These are phyloP conservation scores for Phengaris alcon DNA, from an alignment of 2,888 invertebrate species.

Conservation along the genomic window DNA sequence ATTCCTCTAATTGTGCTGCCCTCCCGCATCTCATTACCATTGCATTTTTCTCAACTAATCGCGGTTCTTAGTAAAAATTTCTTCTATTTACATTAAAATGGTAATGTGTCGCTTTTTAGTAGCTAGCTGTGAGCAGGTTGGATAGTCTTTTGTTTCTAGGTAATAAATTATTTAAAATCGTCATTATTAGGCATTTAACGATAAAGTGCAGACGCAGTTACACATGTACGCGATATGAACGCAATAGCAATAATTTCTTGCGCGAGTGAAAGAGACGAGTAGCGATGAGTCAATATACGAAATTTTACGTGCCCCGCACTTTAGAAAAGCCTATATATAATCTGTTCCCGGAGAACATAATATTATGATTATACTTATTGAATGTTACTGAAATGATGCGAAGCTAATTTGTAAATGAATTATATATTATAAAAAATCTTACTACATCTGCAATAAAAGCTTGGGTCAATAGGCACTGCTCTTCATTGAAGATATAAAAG, in stretches of 20 bases:
- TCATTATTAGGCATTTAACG: no score
- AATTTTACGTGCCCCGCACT: no score
- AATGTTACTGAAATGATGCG: not conserved
- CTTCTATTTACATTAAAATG: conserved; percentile 16
- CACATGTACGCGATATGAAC: no score
- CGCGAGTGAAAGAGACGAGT: no score
- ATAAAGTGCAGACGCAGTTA: no score
- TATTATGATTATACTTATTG: not conserved
- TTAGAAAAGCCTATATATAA: no score
- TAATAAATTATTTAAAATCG: no score
- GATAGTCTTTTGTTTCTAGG: no score
- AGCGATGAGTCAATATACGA: no score
- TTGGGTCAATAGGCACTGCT: not conserved
- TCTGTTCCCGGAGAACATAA: no score
- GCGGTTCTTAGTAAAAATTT: conserved; percentile 19
- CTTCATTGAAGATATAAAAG: not conserved
- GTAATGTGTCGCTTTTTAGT: not conserved
- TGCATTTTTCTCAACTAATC: conserved; percentile 20
- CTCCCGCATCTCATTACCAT: conserved; percentile 25
- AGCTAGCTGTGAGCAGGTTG: not conserved
- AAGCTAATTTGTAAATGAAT: not conserved
- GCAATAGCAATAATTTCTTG: no score
- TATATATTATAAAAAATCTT: not conserved
- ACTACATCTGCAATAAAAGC: not conserved
- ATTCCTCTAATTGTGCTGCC: conserved; percentile 24